Evolutionary conservation across 1,140 invertebrate species (phyloP), one percentile per base, ranked within the genome.

Genomic region (Aphidius ervi): DNA sequence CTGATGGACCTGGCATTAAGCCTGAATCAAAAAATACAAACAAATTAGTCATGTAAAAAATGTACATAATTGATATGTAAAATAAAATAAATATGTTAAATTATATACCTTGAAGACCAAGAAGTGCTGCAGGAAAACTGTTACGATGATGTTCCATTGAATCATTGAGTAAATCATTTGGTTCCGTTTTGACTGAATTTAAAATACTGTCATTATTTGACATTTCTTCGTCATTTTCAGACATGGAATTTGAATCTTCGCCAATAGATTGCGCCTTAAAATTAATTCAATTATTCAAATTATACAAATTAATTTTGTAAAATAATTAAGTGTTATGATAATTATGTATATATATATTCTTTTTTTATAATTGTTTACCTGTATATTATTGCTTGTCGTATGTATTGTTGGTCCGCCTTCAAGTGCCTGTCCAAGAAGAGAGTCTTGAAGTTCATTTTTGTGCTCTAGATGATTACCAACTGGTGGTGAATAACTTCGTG

Each of bases 1-100:
- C 89, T 39, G 91, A 93, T 9, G 91, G 91, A 72, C 91, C 91
- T 58, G 91, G 90, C 75, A 93, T 82, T 58, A 91, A 79, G 66
- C 88, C 88, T 73, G 83, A 40, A 10, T 43, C 23, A 20, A 37
- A 31, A 48, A 50, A 56, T 39, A 56, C 1, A 48, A 47, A 23
- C 6, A 49, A 20, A 50, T 45, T 7, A 46, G n/a, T 55, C 16
- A 16, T 48, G 39, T 8, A 40, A 52, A 31, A 31, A 20, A n/a
- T 8, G 42, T 10, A 23, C 1, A 8, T 43, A 3, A 10, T 8
- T 2, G 5, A 43, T 43, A 43, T 2, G 42, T 7, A 10, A 43
- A 37, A 50, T 50, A 31, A 37, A 16, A 10, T 40, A 20, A 2
- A 31, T 31, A 4, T 31, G 4, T 31, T 46, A 40, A n/a, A 46